These are phyloP conservation scores for Drosophila suzukii DNA, from an alignment of 1,140 invertebrate species.

Conservation along the genomic window DNA sequence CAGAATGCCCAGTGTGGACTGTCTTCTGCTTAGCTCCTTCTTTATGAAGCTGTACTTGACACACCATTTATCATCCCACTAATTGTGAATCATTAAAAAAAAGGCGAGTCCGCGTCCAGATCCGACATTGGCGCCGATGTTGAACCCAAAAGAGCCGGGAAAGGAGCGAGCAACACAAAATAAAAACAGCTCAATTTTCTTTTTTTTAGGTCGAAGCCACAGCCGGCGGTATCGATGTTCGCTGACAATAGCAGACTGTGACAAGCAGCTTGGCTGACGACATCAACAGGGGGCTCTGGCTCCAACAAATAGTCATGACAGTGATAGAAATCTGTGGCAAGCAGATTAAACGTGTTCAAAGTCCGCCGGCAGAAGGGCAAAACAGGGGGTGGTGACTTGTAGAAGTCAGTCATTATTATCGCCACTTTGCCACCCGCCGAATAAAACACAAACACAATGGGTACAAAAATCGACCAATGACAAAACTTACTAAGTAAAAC, in stretches of 20 bases:
- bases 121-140: conserved; percentile 51
- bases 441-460: conserved; percentile 10
- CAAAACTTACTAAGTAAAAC: background rate
- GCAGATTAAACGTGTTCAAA: conserved; percentile 76
- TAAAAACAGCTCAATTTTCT: conserved; percentile 18
- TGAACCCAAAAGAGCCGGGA: conserved; percentile 64
- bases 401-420: conserved; percentile 79
- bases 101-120: conserved; percentile 40
- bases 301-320: conserved; percentile 65
- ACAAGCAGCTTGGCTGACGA: conserved; percentile 30
- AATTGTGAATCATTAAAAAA: conserved; percentile 84
- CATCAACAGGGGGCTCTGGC: conserved; percentile 19
- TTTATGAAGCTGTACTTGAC: conserved; percentile 78
- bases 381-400: conserved; percentile 36
- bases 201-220: background rate
- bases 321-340: conserved; percentile 81
- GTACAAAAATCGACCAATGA: conserved; percentile 18
- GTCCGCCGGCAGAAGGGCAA: conserved; percentile 11
- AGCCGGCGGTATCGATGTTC: conserved; percentile 59
- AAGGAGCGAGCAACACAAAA: conserved; percentile 16
- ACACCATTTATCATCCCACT: conserved; percentile 84
- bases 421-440: conserved; percentile 62
- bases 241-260: conserved; percentile 64
- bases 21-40: conserved; percentile 23
- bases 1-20: background rate